Evolutionary conservation across 2,888 invertebrate genomes (phyloP).

Genomic region (Xylota segnis): DNA sequence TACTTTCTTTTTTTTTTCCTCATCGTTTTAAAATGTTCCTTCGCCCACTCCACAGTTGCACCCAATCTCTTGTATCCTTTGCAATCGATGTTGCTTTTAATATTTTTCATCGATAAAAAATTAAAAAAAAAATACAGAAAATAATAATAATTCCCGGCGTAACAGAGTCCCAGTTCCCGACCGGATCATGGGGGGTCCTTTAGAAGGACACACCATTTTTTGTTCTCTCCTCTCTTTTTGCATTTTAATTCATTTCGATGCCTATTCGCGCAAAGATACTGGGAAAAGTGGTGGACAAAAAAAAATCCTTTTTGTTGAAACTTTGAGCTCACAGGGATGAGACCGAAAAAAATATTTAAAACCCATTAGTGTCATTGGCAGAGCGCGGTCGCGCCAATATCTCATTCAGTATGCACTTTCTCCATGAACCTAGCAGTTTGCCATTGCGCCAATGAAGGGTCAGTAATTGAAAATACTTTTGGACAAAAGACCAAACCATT

Average conservation of each 20-base stretch:
- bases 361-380: conserved; percentile 51
- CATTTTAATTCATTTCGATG: conserved; percentile 46
- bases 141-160: background rate
- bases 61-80: conserved; percentile 1
- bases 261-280: conserved; percentile 38
- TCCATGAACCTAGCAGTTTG: background rate
- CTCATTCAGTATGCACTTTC: conserved; percentile 39
- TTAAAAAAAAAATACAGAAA: conserved; percentile 22
- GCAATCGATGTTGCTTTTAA: conserved; percentile 66
- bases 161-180: conserved; percentile 15
- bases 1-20: conserved; percentile 34
- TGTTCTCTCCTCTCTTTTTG: conserved; percentile 26
- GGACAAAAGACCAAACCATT: conserved; percentile 21
- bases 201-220: conserved; percentile 14
- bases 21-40: conserved; percentile 47
- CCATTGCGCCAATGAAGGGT: conserved; percentile 4
- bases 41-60: background rate
- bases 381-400: conserved; percentile 18
- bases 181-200: conserved; percentile 16
- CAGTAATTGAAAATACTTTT: background rate
- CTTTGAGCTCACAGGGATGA: background rate
- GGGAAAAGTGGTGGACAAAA: conserved; percentile 31
- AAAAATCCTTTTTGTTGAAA: conserved; percentile 9
- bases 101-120: conserved; percentile 56
- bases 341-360: conserved; percentile 41